phyloP scores from a whole-genome alignment of 2,888 invertebrate species.

The Dendrolimus pini region DNA sequence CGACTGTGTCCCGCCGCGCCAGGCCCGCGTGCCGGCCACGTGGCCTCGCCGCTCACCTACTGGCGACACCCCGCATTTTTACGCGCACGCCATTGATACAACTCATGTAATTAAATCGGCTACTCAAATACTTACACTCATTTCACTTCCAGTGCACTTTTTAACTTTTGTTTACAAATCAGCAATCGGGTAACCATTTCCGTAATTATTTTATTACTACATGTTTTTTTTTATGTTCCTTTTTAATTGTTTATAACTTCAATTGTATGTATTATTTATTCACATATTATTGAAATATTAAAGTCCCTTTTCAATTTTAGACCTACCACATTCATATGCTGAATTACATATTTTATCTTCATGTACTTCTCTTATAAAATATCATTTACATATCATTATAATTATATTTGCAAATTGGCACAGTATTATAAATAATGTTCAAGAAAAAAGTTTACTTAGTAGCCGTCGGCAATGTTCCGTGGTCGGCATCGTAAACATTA shows the following conservation, averaged over 20 bases:
- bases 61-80: conserved; percentile 44
- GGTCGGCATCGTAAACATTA: too few species aligned
- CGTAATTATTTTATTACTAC: neutral
- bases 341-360: too few species aligned
- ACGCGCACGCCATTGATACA: conserved; percentile 53
- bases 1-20: conserved; percentile 53
- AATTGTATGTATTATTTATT: too few species aligned
- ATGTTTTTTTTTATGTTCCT: neutral
- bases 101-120: conserved; percentile 45
- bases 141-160: conserved; percentile 13
- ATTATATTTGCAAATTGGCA: too few species aligned
- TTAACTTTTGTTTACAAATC: neutral
- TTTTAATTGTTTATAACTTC: neutral
- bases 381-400: too few species aligned
- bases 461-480: conserved; percentile 24
- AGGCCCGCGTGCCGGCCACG: conserved; percentile 64
- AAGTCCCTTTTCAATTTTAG: too few species aligned
- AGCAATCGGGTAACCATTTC: neutral
- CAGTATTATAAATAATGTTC: too few species aligned
- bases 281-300: too few species aligned
- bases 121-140: neutral
- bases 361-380: too few species aligned
- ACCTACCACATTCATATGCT: too few species aligned
- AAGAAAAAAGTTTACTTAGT: conserved; percentile 16
- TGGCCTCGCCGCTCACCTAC: conserved; percentile 46